phyloP scores from a whole-genome alignment of 2,797 vertebrate species.

The Acanthiza pusilla region DNA sequence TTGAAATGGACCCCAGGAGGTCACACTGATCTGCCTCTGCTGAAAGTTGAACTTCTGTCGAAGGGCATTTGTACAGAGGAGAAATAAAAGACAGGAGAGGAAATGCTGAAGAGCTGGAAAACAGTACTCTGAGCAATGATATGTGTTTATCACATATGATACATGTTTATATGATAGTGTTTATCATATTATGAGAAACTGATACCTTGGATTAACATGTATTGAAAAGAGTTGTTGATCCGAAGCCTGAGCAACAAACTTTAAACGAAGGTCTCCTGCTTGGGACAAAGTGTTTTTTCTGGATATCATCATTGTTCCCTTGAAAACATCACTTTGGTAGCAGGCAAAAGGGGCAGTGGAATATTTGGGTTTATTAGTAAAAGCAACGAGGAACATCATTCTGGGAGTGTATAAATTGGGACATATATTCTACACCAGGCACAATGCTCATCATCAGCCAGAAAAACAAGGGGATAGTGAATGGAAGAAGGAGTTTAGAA shows the following conservation, averaged over 20 bases:
- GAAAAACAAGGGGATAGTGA: not conserved
- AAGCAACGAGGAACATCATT: not conserved
- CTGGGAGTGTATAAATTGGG: not conserved
- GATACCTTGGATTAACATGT: not conserved
- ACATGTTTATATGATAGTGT: no score
- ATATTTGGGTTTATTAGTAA: not conserved
- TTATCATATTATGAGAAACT: not conserved
- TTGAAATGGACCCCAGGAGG: not conserved
- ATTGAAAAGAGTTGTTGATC: not conserved
- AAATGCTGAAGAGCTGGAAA: not conserved
- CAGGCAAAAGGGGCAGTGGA: not conserved
- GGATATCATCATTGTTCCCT: not conserved
- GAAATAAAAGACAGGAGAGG: not conserved
- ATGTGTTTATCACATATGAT: no score
- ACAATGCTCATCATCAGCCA: not conserved
- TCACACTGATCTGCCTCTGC: not conserved
- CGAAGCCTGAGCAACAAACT: not conserved
- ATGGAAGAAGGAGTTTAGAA: not conserved
- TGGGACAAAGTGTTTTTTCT: not conserved
- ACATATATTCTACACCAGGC: accelerated
- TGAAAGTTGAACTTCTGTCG: not conserved
- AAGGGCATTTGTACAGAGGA: not conserved
- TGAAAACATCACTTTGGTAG: not conserved
- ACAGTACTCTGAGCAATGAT: not conserved
- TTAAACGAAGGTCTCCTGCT: not conserved